Evolutionary conservation across 2,888 invertebrate genomes (phyloP), one percentile per base, ranked within the genome.

Genomic region (Acleris cristana): DNA sequence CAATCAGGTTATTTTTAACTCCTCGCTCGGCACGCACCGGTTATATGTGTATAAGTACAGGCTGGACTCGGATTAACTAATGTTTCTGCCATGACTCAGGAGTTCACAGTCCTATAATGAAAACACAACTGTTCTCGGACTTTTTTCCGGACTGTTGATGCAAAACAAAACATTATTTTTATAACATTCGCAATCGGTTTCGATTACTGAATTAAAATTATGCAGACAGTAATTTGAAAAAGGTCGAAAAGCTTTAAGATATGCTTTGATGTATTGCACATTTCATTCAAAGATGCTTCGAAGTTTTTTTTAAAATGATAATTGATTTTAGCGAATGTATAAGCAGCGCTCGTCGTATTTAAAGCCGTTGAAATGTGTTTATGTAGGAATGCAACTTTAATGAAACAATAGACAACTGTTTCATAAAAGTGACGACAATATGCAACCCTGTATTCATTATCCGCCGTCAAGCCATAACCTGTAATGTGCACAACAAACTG

Each of bases 1-100:
- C 88, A 87, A 90, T 86, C 80, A 76, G 72, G 82, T 80, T 89
- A 88, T 87, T 89, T 89, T 84, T 80, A 81, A 73, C 85, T 84
- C 84, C 86, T 79, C 74, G 73, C 69, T 61, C 69, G 75, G 57
- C 62, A 48, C 57, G 56, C 52, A 49, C 6, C 55, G 30, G 26
- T 40, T 40, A 40, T 14, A 14, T 14, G 40, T 62, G 40, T 57
- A 34, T 52, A 67, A 48, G 52, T 48, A 52, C 49, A 44, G n/a
- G 21, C 44, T 52, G n/a, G 48, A 56, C 14, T 66, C 40, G 48
- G 49, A 58, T 58, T 49, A 23, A 52, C 53, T 49, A 48, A 40
- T 21, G 40, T 55, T 61, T 26, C 21, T 51, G 18, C 19, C 53
- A 45, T 63, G 67, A 67, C 49, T 67, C 67, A 62, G 53, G 44